Base-by-base conservation (phyloP, 2,888 invertebrate species). In the Trypoxylon attenuatum region DNA sequence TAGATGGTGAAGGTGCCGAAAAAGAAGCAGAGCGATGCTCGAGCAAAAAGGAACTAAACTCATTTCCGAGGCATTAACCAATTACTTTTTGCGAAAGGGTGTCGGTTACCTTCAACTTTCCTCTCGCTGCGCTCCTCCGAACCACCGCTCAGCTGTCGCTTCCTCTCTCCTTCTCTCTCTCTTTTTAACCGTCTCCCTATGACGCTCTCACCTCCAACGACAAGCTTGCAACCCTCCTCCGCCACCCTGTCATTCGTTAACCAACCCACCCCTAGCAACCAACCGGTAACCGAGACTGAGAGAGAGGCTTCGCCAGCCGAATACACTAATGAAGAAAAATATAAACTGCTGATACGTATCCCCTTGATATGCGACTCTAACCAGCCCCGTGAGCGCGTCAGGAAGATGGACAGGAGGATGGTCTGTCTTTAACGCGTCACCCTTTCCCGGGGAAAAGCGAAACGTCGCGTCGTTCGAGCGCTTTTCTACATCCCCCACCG, bases 21-120 rank as follows among this genome's bases (percentile, higher is more conserved):
- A 77, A 77, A 78, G 69, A 71, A 73, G 69, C 78, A 73, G 62
- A 69, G 71, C 63, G 74, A 49, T 64, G 65, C 76, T 46, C 70
- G 64, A 75, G 71, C 79, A 80, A 83, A 86, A 84, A 81, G 79
- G 80, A 85, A 83, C 83, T 84, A 84, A 86, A 86, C 84, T 86
- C 86, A 85, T 85, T 85, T 86, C 84, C 84, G 82, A 84, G 82
- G 84, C 85, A 86, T 86, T 86, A 86, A 84, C 83, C 86, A 86
- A 86, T 86, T 85, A 85, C 82, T 84, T 85, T 85, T 86, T 85
- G 83, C 80, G 79, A 83, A 84, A 84, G 82, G 82, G 81, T 82
- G 84, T 84, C 83, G 82, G 84, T 84, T 83, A 82, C 82, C 81
- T 82, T 82, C 79, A 73, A 78, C 77, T 75, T 77, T 60, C 68